Base-by-base conservation (phyloP, 2,797 vertebrate species). In the Apogon hyalosoma region DNA sequence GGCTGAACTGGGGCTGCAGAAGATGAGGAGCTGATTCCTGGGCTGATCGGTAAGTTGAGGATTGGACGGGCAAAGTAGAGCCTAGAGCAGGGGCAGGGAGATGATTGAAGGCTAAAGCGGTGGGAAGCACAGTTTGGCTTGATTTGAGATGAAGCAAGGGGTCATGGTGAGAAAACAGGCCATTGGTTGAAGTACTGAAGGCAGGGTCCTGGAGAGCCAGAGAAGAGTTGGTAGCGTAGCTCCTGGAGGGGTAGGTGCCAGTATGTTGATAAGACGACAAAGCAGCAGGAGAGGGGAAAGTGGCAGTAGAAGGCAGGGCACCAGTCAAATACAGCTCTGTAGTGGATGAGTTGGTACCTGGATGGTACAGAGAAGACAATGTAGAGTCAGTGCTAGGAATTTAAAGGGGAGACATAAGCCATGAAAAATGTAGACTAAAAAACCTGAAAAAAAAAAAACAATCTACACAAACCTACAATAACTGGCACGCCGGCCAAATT, bases 11-110 rank as follows among this genome's bases (percentile, higher is more conserved):
- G 82, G 98, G 97, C 77, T 99, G 97, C 54, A 99, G 87, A 43
- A 98, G 97, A 79, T 99, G 98, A 41, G 98, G 97, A 12, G 98
- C 98, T n/a, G 98, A 99, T 79, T 99, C 98, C 92, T 99, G 98
- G 82, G 98, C 98, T 63, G 98, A 99, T 60, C 98, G 97, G 67
- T 99, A 99, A 0, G 98, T 99, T 70, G 98, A 99, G 58, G 98
- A 99, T 88, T 99, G 97, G 53, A 97, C 95, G 59, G 98, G 98
- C 31, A 98, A 82, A 61, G 95, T 88, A 39, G 94, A 93, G 83
- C 95, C 96, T 82, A 98, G 80, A 48, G 94, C 85, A 36, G 96
- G 92, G 73, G 92, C 86, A 80, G 96, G 92, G 51, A 99, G 92
- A 78, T 96, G 96, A 75, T 96, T 97, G 79, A 99, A 99, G 4